Evolutionary conservation across 2,797 vertebrate genomes (phyloP).

Genomic region (Lepilemur septentrionalis): DNA sequence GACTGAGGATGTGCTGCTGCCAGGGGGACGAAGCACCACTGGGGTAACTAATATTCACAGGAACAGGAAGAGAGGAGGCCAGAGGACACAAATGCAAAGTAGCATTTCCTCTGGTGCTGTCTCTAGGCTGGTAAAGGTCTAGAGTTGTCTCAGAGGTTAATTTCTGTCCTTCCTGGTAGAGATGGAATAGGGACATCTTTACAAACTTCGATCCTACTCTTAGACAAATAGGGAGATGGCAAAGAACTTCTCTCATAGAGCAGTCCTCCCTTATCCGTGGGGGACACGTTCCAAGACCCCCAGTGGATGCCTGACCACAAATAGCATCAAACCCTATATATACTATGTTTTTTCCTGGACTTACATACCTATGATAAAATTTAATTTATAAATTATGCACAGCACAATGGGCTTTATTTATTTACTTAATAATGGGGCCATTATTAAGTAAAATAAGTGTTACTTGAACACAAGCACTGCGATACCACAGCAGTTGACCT

Average conservation of each 20-base stretch:
- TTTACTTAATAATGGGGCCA: not conserved
- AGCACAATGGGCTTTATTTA: not conserved
- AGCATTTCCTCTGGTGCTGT: conserved; percentile 36
- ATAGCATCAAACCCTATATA: not conserved
- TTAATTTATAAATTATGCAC: not conserved
- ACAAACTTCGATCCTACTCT: not conserved
- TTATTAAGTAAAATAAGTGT: not conserved
- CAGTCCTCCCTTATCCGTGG: not conserved
- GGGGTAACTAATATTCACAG: not conserved
- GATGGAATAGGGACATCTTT: not conserved
- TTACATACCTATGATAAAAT: not conserved
- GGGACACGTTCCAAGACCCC: not conserved
- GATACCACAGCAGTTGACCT: not conserved
- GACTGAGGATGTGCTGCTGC: not conserved
- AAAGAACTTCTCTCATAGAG: not conserved
- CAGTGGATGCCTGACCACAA: not conserved
- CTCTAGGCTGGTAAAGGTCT: no score
- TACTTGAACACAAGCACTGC: not conserved
- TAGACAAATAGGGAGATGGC: not conserved
- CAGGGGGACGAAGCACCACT: not conserved
- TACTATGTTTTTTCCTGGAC: not conserved
- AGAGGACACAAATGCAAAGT: conserved; percentile 23
- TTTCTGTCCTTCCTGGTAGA: not conserved
- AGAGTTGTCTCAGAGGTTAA: not conserved
- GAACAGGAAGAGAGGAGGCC: not conserved